Conservation (phyloP, 2,797 vertebrate species). For the Pseudomugil gertrudae region DNA sequence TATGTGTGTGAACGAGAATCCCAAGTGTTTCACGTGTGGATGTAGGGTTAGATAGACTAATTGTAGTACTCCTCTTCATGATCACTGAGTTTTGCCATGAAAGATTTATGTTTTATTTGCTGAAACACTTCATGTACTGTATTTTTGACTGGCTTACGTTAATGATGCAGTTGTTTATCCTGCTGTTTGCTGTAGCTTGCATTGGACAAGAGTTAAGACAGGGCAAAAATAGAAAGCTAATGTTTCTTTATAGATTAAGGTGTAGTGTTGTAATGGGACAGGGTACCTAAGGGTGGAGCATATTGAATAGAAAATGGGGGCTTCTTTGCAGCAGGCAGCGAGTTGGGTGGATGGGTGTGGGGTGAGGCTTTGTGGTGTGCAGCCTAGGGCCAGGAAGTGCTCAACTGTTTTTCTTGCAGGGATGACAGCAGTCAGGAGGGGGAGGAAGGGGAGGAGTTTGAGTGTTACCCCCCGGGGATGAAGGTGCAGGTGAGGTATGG, state of each 20-base stretch:
- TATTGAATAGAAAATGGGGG: constrained; percentile 37
- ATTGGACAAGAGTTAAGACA: constrained; percentile 51
- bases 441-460: constrained; percentile 89
- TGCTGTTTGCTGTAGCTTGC: constrained; percentile 60
- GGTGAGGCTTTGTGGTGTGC: constrained; percentile 61
- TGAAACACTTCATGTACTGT: constrained; percentile 66
- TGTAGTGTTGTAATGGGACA: constrained; percentile 59
- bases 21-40: constrained; percentile 52
- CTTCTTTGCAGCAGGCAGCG: constrained; percentile 57
- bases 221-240: constrained; percentile 44
- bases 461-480: constrained; percentile 90
- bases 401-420: constrained; percentile 90
- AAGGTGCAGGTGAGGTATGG: constrained; percentile 92
- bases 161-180: constrained; percentile 62
- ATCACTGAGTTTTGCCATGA: constrained; percentile 63
- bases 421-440: constrained; percentile 89
- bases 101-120: constrained; percentile 61
- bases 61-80: constrained; percentile 55
- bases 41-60: constrained; percentile 57
- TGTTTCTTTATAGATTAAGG: constrained; percentile 53
- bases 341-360: constrained; percentile 53
- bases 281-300: constrained; percentile 55
- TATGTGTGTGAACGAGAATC: constrained; percentile 55
- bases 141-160: constrained; percentile 59
- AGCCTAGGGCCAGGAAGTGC: constrained; percentile 85